Base-by-base conservation (phyloP, 2,797 vertebrate genomes). In the Rhincodon typus region DNA sequence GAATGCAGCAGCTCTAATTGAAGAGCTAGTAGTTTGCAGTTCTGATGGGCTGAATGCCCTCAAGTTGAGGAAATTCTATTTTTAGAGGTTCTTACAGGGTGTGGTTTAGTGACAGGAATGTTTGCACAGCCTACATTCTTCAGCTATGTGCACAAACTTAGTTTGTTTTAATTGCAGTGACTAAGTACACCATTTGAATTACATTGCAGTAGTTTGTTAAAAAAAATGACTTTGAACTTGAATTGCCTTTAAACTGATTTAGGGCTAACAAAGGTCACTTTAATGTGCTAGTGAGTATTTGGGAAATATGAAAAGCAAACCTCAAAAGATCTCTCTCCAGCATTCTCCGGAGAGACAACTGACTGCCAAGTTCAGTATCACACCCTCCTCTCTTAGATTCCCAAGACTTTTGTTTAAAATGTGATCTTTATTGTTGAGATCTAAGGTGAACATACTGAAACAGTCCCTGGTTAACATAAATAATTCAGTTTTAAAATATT, bases 341-440 rank as follows among this genome's bases (percentile, higher is more conserved):
- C 30, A 57, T 91, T 66, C 53, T 67, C 90, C 62, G 27, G 90
- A 69, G n/a, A 42, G 62, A 4, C 34, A 23, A 3, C 57, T 10
- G n/a, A 21, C 57, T 93, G 90, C 90, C 66, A 93, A 93, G 62
- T n/a, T 69, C n/a, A 10, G 38, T 38, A 23, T 93, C 90, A 69
- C 90, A 6, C 6, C 57, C 88, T 66, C 17, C 57, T 66, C 12
- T 1, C 90, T 69, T 69, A 1, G 62, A 8, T 69, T 93, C 62
- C 90, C 90, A 93, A 62, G 62, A 69, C 62, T 93, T 42, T 12
- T 69, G 90, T 93, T 69, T 93, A 42, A 93, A 69, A 93, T 3
- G 2, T 93, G 62, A 67, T 69, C 62, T 67, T 93, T 27, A 93
- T 12, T 93, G 62, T 67, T 2, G n/a, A 23, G 90, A 57, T 91